phyloP scores from a whole-genome alignment of 2,888 invertebrate genomes.

The Acrobasis repandana region DNA sequence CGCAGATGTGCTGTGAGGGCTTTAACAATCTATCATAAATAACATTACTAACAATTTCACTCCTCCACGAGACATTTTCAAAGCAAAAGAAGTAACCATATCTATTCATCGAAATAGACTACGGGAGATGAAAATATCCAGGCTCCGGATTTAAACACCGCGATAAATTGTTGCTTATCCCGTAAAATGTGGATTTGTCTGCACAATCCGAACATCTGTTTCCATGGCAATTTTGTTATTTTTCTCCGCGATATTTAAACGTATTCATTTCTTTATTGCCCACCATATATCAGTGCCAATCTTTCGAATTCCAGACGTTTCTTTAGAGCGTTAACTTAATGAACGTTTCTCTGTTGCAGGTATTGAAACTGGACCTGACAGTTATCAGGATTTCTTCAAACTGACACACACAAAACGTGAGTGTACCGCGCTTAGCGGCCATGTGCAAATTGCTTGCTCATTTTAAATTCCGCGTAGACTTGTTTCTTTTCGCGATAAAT shows the following conservation, averaged over 20 bases:
- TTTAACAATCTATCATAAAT: slow-evolving; percentile 4
- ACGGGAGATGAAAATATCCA: slow-evolving; percentile 49
- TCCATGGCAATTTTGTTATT: slow-evolving; percentile 42
- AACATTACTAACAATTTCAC: not conserved
- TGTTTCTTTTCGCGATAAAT: slow-evolving; percentile 4
- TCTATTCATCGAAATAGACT: slow-evolving; percentile 5
- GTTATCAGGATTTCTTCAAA: slow-evolving; percentile 43
- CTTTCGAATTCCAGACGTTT: not conserved
- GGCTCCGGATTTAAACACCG: slow-evolving; percentile 53
- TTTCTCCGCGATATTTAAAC: slow-evolving; percentile 30
- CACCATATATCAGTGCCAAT: slow-evolving; percentile 8
- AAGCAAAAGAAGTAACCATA: slow-evolving; percentile 4
- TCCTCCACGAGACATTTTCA: not conserved
- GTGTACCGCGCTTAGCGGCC: slow-evolving; percentile 39
- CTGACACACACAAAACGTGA: slow-evolving; percentile 50
- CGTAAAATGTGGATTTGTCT: slow-evolving; percentile 39
- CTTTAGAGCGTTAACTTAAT: not conserved
- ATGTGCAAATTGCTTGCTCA: slow-evolving; percentile 37
- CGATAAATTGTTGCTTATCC: slow-evolving; percentile 39
- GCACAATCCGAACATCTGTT: slow-evolving; percentile 49
- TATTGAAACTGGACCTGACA: slow-evolving; percentile 52
- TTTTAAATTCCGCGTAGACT: slow-evolving; percentile 24
- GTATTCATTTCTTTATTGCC: slow-evolving; percentile 37
- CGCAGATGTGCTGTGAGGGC: slow-evolving; percentile 23
- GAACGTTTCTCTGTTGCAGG: slow-evolving; percentile 55